phyloP scores from a whole-genome alignment of 2,797 vertebrate species.

The Enteromius anoplus region DNA sequence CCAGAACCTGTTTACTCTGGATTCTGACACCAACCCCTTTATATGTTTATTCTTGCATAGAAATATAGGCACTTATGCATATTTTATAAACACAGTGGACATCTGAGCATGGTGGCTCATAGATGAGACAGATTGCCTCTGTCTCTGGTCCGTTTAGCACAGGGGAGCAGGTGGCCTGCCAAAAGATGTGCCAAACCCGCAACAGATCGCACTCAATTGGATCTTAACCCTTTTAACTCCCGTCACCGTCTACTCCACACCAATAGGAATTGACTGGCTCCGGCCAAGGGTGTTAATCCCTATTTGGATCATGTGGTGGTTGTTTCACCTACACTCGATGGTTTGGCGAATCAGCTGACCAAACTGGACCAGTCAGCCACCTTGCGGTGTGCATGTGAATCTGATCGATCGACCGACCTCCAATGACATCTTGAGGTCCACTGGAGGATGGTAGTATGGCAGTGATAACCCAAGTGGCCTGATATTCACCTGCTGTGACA shows the following conservation, averaged over 20 bases:
- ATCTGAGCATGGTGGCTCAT: conserved; percentile 15
- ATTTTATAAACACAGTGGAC: conserved; percentile 37
- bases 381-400: neutral
- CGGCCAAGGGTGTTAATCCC: conserved; percentile 29
- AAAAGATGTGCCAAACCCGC: conserved; percentile 37
- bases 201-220: conserved; percentile 13
- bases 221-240: conserved; percentile 41
- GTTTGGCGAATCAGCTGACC: conserved; percentile 4
- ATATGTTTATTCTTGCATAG: conserved; percentile 27
- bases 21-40: conserved; percentile 17
- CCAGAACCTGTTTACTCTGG: conserved; percentile 23
- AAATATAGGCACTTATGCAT: conserved; percentile 34
- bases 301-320: conserved; percentile 23
- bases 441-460: conserved; percentile 11
- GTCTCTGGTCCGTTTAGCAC: conserved; percentile 10
- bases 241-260: neutral
- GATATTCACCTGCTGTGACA: conserved; percentile 37
- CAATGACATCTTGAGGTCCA: neutral
- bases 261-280: conserved; percentile 9
- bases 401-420: conserved; percentile 11
- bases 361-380: neutral
- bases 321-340: neutral
- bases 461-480: conserved; percentile 22
- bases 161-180: conserved; percentile 8
- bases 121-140: conserved; percentile 31